Base-by-base conservation (phyloP, 2,888 invertebrate species). In the Cataglyphis albicans region DNA sequence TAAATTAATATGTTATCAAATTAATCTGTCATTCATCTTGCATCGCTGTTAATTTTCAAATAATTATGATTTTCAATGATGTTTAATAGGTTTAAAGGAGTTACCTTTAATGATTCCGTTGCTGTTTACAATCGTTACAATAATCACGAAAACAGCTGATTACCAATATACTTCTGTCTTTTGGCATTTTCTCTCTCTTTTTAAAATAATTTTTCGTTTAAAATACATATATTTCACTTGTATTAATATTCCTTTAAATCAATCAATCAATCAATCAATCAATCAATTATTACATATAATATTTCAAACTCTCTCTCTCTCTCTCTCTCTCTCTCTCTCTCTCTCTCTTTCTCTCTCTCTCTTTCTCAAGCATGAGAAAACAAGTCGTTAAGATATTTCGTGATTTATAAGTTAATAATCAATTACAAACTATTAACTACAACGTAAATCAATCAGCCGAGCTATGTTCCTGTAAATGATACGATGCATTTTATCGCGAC, bases 111-210 rank as follows among this genome's bases (percentile, higher is more conserved):
- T 10, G 25, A 52, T 68, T 52, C 9, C 29, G 29, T 38, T 55
- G 9, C 3, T 52, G 35, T 25, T 15, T 9, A 68, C 10, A 15
- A 44, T 72, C 57, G 35, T n/a, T 25, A 21, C 41, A 18, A 57
- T 21, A 25, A 65, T 52, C 48, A 35, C 52, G 25, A 38, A 75
- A 75, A 68, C 41, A 15, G 12, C 41, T 68, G 41, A 68, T 68
- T 41, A 68, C n/a, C n/a, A 41, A 55, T 29, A 65, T 18, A 18
- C 35, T 38, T 25, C 32, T 44, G 21, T 18, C 25, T 32, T 12
- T n/a, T n/a, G 38, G 7, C n/a, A n/a, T 21, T 38, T 25, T 55
- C n/a, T 3, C 52, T 7, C 41, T n/a, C 52, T n/a, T 38, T 55
- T 55, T 9, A 25, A 21, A 32, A 6, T 67, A 25, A 76, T 52